Evolutionary conservation across 1,140 invertebrate species (phyloP), one percentile per base, ranked within the genome.

Genomic region (Caenorhabditis briggsae): DNA sequence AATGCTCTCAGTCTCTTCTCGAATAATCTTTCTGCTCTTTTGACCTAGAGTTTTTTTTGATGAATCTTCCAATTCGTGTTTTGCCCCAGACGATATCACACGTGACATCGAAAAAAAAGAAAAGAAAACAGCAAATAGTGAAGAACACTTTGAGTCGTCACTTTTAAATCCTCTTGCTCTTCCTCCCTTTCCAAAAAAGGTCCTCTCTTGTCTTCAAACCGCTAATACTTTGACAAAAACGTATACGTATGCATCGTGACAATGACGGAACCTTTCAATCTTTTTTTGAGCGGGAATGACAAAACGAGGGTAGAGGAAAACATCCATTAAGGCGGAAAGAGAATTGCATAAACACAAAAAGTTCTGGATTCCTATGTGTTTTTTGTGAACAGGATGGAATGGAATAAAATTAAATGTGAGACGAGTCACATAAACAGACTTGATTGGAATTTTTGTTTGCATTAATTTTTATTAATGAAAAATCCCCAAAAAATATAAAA

Each of bases 61-160:
- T 33, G 33, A 33, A 33, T 33, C 33, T 33, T 33, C 33, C 1
- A 78, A 46, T n/a, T 18, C n/a, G 43, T 78, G 70, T 70, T 70
- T 78, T 50, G 70, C 70, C 43, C 46, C 46, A 78, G 70, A 50
- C 70, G 70, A 78, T 78, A 78, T 50, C 46, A 78, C 70, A 78
- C 33, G 70, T 78, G 70, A 78, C 70, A 78, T 50, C 3, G 9
- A n/a, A 50, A 61, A 25, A 23, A 23, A 61, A 61, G 50, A 46
- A 78, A 50, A 78, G 70, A 53, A 53, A 53, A 53, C 6, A 33
- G 33, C 33, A 33, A 33, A 33, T 33, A 33, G 33, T 18, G 70
- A 23, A 78, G 70, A 78, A 78, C 70, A 33, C 46, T 78, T 78
- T 46, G 18, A 78, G 43, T 78, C 46, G 70, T 78, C 70, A 78